Conservation (phyloP, 1,140 invertebrate genomes). For the Drosophila erecta region DNA sequence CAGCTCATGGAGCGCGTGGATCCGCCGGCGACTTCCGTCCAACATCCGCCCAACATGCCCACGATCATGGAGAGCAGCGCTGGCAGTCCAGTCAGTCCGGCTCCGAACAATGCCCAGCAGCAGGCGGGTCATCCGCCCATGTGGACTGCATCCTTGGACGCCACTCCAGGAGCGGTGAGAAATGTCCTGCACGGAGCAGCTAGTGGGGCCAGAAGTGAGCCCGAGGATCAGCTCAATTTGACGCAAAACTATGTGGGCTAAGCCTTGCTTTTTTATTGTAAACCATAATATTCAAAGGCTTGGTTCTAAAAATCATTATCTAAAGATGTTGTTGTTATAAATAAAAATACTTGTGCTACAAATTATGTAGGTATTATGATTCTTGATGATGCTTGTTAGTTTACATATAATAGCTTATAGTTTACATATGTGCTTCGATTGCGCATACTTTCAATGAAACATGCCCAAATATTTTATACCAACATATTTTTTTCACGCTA, state of each 20-base stretch:
- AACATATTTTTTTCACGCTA: too few relatives aligned
- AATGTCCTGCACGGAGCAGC: slow-evolving; percentile 52
- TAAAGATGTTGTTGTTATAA: neutral
- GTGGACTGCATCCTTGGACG: slow-evolving; percentile 66
- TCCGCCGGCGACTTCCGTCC: slow-evolving; percentile 27
- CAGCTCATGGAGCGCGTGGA: slow-evolving; percentile 62
- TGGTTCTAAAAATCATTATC: neutral
- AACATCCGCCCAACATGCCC: slow-evolving; percentile 71
- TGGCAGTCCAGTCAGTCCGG: slow-evolving; percentile 40
- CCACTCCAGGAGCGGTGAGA: slow-evolving; percentile 44
- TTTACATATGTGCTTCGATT: too few relatives aligned
- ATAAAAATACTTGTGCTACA: neutral
- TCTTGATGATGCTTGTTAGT: too few relatives aligned
- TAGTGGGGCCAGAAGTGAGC: slow-evolving; percentile 3
- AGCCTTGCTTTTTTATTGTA: neutral
- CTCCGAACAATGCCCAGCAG: slow-evolving; percentile 53
- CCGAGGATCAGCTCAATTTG: slow-evolving; percentile 75
- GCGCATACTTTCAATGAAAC: neutral
- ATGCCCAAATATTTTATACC: neutral
- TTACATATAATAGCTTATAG: too few relatives aligned
- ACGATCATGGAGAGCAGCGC: slow-evolving; percentile 79
- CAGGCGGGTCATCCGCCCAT: slow-evolving; percentile 27
- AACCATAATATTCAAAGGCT: neutral
- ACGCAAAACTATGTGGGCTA: slow-evolving; percentile 75
- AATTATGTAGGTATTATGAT: neutral